Base-by-base conservation (phyloP, 92 coral and sea anemone genomes). In the Phenganax stokvisi region DNA sequence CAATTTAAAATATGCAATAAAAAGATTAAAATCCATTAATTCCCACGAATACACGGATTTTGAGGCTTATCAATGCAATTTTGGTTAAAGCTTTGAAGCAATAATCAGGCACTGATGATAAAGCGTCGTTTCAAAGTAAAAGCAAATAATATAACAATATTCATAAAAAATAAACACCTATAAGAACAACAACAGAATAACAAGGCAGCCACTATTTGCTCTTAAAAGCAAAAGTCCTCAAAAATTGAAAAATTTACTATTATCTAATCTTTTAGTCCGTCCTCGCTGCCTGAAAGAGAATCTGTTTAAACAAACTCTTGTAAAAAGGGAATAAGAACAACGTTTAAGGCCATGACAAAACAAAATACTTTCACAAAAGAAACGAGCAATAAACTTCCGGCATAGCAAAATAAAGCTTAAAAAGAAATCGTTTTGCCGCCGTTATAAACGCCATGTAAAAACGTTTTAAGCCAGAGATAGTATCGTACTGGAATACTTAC, bases 401-500 rank as follows among this genome's bases (percentile, higher is more conserved):
- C 44, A 31, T 30, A 77, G 71, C 15, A 56, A 57, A 53, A 51
- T 52, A 63, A 16, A 66, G 9, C 76, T 13, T 25, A 47, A 12
- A 56, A 58, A 56, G 70, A 15, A 68, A 37, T 72, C 85, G 52
- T 70, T 51, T 30, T 55, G 9, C 51, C 77, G 54, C 62, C 58
- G 73, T 44, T 57, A 16, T 52, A 78, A 57, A 51, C 54, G 58
- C 20, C 56, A 75, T 80, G 30, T 57, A 54, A 77, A 72, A 73
- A 61, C 56, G 58, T 71, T 57, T 27, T 31, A 62, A 79, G 28
- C 69, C 74, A 71, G 47, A 67, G 54, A 71, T 28, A 13, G 16
- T 61, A 55, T 78, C 61, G 59, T 15, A 17, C 28, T 81, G 29
- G 47, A 67, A n/a, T 80, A 94, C 98, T 94, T 90, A 94, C 98